Evolutionary conservation across 2,113 vertebrate genomes (phyloP).

Genomic region (Oncorhynchus tshawytscha): DNA sequence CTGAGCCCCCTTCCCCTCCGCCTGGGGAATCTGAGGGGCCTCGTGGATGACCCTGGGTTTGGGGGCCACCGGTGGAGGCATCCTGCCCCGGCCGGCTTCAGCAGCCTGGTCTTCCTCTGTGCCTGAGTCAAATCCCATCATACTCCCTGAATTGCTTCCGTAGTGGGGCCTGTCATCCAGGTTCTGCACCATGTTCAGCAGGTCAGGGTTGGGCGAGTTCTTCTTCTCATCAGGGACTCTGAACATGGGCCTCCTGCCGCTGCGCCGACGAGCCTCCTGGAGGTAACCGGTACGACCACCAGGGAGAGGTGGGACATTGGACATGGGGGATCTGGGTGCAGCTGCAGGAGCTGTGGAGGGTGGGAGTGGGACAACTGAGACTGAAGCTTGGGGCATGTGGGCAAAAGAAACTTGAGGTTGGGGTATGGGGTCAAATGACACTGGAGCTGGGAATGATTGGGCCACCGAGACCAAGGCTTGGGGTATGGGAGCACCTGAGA

Average conservation of each 20-base stretch:
- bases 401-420: neutral
- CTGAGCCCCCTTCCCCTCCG: constrained; percentile 91
- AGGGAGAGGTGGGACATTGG: neutral
- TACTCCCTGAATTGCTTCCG: constrained; percentile 40
- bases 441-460: neutral
- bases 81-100: constrained; percentile 79
- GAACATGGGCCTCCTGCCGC: constrained; percentile 90
- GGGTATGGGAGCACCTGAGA: constrained; percentile 7
- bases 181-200: constrained; percentile 92
- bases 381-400: neutral
- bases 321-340: constrained; percentile 65
- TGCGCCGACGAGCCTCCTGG: constrained; percentile 82
- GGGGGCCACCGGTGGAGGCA: constrained; percentile 86
- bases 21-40: constrained; percentile 75
- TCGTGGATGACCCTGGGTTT: constrained; percentile 80
- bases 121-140: constrained; percentile 73
- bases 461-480: constrained; percentile 26
- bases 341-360: constrained; percentile 69
- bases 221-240: constrained; percentile 81
- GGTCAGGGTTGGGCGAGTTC: constrained; percentile 91
- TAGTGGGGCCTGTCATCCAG: constrained; percentile 83
- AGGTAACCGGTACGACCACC: constrained; percentile 87
- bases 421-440: neutral
- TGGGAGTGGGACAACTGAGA: neutral
- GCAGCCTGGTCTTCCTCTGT: constrained; percentile 80